Percentiles rank a stretch among this genome's conserved stretches.
These are phyloP conservation scores for Drosophila novamexicana DNA, from an alignment of 1,140 invertebrate genomes.

Conservation along the genomic window DNA sequence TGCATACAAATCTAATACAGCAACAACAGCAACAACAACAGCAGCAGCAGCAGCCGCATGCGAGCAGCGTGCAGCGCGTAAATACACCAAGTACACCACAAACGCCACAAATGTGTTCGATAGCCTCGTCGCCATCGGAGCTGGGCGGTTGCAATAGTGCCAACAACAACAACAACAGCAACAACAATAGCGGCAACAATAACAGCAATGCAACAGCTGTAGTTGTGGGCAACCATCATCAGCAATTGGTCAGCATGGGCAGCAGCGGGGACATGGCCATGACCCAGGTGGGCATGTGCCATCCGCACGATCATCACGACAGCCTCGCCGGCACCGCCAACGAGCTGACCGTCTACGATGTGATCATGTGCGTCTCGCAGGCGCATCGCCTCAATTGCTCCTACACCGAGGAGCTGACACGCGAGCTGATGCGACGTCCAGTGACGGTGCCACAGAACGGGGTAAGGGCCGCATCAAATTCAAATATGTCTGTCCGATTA, in stretches of 20 bases:
- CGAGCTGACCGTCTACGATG: constrained; percentile 90
- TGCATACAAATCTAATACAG: constrained; percentile 58
- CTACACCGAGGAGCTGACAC: constrained; percentile 94
- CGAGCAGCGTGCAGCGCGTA: constrained; percentile 63
- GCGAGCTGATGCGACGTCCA: constrained; percentile 87
- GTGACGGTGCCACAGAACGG: constrained; percentile 84
- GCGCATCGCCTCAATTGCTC: constrained; percentile 95
- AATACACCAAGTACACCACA: constrained; percentile 83
- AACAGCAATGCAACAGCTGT: constrained; percentile 75
- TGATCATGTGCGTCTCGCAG: constrained; percentile 94
- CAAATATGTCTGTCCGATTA: too few species aligned
- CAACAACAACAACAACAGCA: constrained; percentile 66
- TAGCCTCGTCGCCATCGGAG: constrained; percentile 83
- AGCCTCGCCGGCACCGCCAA: constrained; percentile 67
- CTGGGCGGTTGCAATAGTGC: constrained; percentile 79
- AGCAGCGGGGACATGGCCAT: constrained; percentile 58
- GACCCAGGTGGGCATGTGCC: constrained; percentile 69
- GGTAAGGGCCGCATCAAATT: constrained; percentile 55
- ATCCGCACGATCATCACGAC: constrained; percentile 52
- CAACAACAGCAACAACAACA: constrained; percentile 61
- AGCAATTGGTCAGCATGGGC: constrained; percentile 55
- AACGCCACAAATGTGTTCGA: constrained; percentile 85
- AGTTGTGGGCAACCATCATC: constrained; percentile 63
- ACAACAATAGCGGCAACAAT: constrained; percentile 69
- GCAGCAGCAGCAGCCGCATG: constrained; percentile 74